Evolutionary conservation across 2,888 invertebrate genomes (phyloP), one percentile per base, ranked within the genome.

Genomic region (Drosophila ezoana): DNA sequence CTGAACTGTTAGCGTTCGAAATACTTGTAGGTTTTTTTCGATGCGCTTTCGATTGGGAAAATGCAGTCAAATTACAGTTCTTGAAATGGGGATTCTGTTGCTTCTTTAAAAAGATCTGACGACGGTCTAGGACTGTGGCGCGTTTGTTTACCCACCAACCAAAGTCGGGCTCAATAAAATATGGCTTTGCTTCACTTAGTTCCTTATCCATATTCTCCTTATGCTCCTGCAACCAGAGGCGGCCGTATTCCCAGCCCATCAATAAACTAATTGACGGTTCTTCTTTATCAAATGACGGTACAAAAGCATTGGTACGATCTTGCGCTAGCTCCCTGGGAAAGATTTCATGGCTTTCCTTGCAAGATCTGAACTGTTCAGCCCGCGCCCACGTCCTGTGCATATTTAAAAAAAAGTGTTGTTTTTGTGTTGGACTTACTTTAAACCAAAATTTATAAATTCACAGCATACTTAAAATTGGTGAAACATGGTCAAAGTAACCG

Each of bases 231-330:
- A 76, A 8, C 76, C 76, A 76, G 0, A 48, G 37, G 0, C 76
- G 76, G 2, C 76, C 76, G 4, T 79, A 76, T 9, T 76, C 76
- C 79, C 76, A 79, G 20, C 79, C 76, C 51, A 76, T 16, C 10
- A 76, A 3, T 10, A 76, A n/a, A 0, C 76, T 33, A 53, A 76
- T 76, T 10, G 70, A 11, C 1, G 76, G 79, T 1, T 28, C 10
- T 2, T 69, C 79, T 0, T 56, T 75, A 3, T 58, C 71, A 8
- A 33, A 76, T 0, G 76, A 58, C 1, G 76, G 44, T 0, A 35
- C 11, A 35, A 76, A 76, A 1, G n/a, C 3, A 16, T 37, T 8
- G 0, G 48, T 51, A 0, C 44, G 60, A 2, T 54, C 47, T 14
- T 28, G 38, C 1, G 57, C 59, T 1, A 10, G 16, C 18, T 75